Conservation (phyloP, 2,113 vertebrate species). For the Oryzias melastigma region DNA sequence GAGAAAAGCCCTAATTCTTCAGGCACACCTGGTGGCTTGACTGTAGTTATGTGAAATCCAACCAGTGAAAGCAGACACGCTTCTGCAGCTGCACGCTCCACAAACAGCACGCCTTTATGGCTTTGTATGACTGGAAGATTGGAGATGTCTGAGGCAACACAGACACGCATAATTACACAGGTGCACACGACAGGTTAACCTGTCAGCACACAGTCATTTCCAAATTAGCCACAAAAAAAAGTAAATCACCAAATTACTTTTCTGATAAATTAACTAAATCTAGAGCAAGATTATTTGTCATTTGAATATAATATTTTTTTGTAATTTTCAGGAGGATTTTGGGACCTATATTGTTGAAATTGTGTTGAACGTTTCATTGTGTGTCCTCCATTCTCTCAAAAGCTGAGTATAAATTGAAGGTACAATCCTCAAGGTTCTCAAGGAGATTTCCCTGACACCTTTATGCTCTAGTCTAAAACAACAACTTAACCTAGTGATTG, state of each 20-base stretch:
- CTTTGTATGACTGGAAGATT: constrained; percentile 41
- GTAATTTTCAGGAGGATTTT: too few species aligned
- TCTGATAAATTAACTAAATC: not conserved
- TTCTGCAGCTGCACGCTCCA: constrained; percentile 50
- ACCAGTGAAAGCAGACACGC: constrained; percentile 50
- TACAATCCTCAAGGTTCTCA: too few species aligned
- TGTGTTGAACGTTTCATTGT: too few species aligned
- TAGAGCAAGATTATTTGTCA: too few species aligned
- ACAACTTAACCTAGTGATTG: too few species aligned
- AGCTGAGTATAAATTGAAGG: too few species aligned
- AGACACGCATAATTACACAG: constrained; percentile 41
- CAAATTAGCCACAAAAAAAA: constrained; percentile 1
- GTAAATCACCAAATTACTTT: not conserved
- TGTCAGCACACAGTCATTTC: not conserved
- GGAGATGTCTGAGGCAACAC: constrained; percentile 36
- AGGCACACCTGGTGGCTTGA: constrained; percentile 68
- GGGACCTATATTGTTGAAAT: too few species aligned
- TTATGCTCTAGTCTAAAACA: too few species aligned
- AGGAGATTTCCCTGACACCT: too few species aligned
- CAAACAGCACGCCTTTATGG: constrained; percentile 31
- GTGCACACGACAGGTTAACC: constrained; percentile 20
- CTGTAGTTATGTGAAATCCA: constrained; percentile 53
- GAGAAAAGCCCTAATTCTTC: constrained; percentile 58
- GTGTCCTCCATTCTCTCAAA: too few species aligned
- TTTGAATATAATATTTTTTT: too few species aligned